Base-by-base conservation (phyloP, 2,888 invertebrate species). In the Molorchus minor region DNA sequence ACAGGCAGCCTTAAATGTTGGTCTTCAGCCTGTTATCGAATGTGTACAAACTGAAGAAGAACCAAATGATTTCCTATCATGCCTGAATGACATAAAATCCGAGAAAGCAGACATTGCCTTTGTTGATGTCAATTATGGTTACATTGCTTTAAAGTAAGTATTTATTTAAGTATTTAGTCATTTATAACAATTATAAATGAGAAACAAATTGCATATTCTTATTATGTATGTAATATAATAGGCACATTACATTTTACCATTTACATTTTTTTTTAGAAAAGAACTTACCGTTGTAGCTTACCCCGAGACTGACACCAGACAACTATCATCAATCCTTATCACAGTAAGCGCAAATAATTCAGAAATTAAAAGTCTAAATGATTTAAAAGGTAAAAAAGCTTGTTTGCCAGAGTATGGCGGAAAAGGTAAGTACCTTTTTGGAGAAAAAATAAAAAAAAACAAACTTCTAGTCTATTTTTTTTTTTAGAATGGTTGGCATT, bases 331-430 rank as follows among this genome's bases (percentile, higher is more conserved):
- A 10, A 80, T 86, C 0, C 80, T 86, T 0, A 85, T 87, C 0
- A 81, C 88, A 12, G 78, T 88, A 0, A 84, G 82, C 64, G 64
- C 70, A 12, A 61, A 73, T n/a, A 62, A 69, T n/a, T 71, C 77
- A 16, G 69, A 71, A 38, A 81, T 86, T 47, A 82, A 80, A 0
- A 80, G 82, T 19, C 85, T 88, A 63, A 82, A 83, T 61, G 85
- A 86, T 73, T 72, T 90, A 1, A 80, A 83, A 33, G 82, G 79
- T 1, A 84, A 81, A 63, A 83, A 79, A 17, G 87, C 86, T 0
- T 90, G 89, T 75, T 86, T 90, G 79, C 87, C 89, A 0, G 87
- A 87, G 71, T 89, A 83, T 66, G 86, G 87, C 0, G 88, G 88
- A 29, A 85, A 88, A 52, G 85, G 87, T 87, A 65, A 79, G 45